A percentile compares a stretch with the other conserved stretches of the same genome.
Evolutionary conservation across 2,888 invertebrate species (phyloP).

Genomic region (Apamea anceps): DNA sequence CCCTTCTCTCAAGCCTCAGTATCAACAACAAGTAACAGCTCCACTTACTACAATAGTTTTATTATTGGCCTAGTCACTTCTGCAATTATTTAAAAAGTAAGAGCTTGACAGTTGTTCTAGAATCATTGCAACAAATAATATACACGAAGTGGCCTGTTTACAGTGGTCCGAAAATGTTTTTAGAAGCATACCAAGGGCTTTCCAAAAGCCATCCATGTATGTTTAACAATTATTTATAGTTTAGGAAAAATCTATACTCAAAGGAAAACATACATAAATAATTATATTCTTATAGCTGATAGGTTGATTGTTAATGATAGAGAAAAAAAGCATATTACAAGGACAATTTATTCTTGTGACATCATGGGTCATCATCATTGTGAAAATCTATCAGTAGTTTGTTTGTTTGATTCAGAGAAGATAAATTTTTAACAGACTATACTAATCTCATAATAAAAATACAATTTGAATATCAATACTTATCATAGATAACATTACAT

Average conservation of each 20-base stretch:
- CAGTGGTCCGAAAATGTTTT: neutral
- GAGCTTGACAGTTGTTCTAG: neutral
- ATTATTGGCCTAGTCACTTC: neutral
- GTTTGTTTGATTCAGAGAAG: neutral
- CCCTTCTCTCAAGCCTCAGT: neutral
- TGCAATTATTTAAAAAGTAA: neutral
- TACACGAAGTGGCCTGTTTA: neutral
- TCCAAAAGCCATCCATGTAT: neutral
- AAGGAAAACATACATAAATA: neutral
- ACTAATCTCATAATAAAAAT: neutral
- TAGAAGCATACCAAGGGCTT: neutral
- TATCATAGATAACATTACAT: conserved; percentile 28
- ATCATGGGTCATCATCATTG: no score
- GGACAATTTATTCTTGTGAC: neutral
- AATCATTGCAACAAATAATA: neutral
- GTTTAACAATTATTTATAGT: neutral
- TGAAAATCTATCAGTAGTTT: neutral
- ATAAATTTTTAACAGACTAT: conserved; percentile 6
- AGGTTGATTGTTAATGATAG: neutral
- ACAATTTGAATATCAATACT: conserved; percentile 31
- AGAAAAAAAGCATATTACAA: neutral
- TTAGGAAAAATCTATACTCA: neutral
- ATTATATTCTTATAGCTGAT: no score
- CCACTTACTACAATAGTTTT: neutral
- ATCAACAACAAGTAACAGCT: conserved; percentile 17